Evolutionary conservation across 37 sponge, comb jelly and placozoan species (phyloP).

Genomic region (Ianthella basta): DNA sequence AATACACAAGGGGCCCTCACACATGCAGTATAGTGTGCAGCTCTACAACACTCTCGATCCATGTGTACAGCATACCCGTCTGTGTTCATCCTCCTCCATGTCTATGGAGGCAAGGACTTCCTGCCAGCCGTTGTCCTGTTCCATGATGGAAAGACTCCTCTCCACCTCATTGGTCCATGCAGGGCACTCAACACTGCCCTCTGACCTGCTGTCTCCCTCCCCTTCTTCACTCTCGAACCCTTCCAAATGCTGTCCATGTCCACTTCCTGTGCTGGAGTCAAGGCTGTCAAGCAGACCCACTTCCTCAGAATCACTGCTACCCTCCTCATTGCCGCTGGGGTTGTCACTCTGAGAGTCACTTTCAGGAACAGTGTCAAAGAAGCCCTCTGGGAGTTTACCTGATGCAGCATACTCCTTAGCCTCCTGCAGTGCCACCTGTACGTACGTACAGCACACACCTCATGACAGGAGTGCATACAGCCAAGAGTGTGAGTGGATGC

Average conservation of each 20-base stretch:
- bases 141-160: slow-evolving; percentile 10
- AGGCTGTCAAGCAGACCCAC: background rate
- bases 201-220: too few species aligned
- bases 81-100: background rate
- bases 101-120: background rate
- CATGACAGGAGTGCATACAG: too few species aligned
- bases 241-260: background rate
- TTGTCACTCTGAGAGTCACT: background rate
- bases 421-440: slow-evolving; percentile 60
- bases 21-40: too few species aligned
- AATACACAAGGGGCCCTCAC: too few species aligned
- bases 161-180: background rate
- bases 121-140: slow-evolving; percentile 33
- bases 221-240: background rate
- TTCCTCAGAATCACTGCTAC: background rate
- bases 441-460: too few species aligned
- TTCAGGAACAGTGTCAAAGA: background rate
- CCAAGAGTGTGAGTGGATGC: too few species aligned
- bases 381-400: slow-evolving; percentile 49
- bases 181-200: background rate
- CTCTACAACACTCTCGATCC: background rate
- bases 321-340: background rate
- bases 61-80: background rate
- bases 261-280: too few species aligned
- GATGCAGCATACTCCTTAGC: slow-evolving; percentile 34